Conservation (phyloP, 2,113 vertebrate species). For the Myotis yumanensis region DNA sequence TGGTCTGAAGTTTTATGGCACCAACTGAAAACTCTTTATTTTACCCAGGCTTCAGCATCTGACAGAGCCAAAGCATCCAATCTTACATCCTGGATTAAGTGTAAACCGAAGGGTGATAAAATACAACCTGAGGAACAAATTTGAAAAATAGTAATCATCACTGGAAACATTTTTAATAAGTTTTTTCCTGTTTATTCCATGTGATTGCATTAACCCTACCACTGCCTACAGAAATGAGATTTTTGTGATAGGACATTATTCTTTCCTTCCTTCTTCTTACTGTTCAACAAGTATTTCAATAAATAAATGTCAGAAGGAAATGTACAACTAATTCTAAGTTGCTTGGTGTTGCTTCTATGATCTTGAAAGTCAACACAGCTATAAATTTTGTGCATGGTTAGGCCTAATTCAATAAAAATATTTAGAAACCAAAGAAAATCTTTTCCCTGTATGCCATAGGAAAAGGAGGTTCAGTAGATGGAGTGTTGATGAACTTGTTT, state of each 20-base stretch:
- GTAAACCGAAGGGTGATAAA: conserved; percentile 50
- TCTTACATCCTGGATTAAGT: conserved; percentile 35
- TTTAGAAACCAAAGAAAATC: conserved; percentile 40
- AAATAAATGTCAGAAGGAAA: conserved; percentile 53
- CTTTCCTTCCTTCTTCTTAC: neutral
- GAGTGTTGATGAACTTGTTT: neutral
- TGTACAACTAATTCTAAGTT: conserved; percentile 23
- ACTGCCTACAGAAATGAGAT: conserved; percentile 30
- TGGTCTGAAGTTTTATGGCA: conserved; percentile 58
- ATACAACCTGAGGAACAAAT: conserved; percentile 4
- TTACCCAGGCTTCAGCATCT: neutral
- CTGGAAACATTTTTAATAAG: neutral
- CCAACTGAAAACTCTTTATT: conserved; percentile 57
- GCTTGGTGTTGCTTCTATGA: conserved; percentile 2
- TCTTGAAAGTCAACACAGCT: conserved; percentile 31
- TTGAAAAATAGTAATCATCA: conserved; percentile 34
- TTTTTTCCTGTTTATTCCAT: neutral
- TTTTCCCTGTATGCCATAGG: neutral
- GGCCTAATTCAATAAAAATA: neutral
- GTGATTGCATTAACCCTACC: neutral
- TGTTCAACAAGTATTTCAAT: conserved; percentile 2
- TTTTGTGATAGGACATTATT: neutral
- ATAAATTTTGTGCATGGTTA: neutral
- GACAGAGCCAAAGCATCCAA: conserved; percentile 26
- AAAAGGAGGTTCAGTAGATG: neutral